A percentile compares a stretch with the other conserved stretches of the same genome.
These are phyloP conservation scores for Drosophila sulfurigaster DNA, from an alignment of 1,140 invertebrate species.

Conservation along the genomic window DNA sequence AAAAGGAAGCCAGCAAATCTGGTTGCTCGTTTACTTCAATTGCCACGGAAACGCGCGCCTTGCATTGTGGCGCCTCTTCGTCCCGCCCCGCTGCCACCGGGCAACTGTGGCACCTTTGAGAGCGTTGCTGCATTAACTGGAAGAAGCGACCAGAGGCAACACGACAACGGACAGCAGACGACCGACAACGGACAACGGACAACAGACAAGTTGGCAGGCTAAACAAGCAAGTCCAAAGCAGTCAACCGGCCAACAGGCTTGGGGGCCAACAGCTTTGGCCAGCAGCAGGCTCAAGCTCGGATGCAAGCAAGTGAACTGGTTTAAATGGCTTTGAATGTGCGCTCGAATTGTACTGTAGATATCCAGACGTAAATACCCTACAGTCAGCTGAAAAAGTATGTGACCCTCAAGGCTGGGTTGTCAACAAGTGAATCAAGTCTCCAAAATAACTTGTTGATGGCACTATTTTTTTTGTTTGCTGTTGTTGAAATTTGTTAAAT, in stretches of 20 bases:
- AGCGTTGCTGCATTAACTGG: constrained; percentile 36
- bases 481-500: no score
- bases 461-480: no score
- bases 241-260: constrained; percentile 16
- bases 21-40: constrained; percentile 52
- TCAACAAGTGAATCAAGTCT: no score
- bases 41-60: constrained; percentile 67
- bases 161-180: no score
- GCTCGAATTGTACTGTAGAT: constrained; percentile 9
- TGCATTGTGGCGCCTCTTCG: neutral
- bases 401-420: no score
- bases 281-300: constrained; percentile 23
- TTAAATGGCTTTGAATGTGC: constrained; percentile 51
- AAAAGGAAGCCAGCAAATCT: constrained; percentile 50
- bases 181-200: neutral
- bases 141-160: constrained; percentile 9
- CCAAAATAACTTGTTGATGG: no score
- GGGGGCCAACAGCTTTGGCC: neutral
- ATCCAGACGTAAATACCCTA: neutral
- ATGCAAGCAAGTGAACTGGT: constrained; percentile 58
- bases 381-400: no score
- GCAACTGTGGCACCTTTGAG: constrained; percentile 48
- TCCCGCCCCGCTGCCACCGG: constrained; percentile 3
- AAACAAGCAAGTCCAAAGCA: constrained; percentile 2
- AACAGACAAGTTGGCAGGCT: constrained; percentile 9